Base-by-base conservation (phyloP, 2,888 invertebrate species). In the Drosophila peninsularis region DNA sequence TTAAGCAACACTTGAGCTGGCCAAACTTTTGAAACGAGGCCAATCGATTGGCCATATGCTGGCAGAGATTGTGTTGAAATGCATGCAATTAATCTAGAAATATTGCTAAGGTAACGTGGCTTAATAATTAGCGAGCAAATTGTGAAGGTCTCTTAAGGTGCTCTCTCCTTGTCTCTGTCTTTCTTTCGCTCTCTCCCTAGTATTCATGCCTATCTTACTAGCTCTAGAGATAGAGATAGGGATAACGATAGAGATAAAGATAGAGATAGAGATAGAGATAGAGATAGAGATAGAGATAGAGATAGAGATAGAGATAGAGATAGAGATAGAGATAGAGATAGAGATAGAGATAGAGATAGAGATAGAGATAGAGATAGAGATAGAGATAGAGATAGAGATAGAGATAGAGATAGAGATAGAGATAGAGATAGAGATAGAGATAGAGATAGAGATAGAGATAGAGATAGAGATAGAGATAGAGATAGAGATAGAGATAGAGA, bases 1-100 rank as follows among this genome's bases (percentile, higher is more conserved):
- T 53, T 53, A 13, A 11, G 24, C 53, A 53, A 53, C 39, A 17
- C 24, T 39, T 41, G 14, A 39, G 27, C 17, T 53, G 4, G 19
- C 39, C 17, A 19, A 30, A 30, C 13, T 30, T 19, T 19, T 30
- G 5, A 41, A 30, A 19, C 7, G 9, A 14, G 53, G 37, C 30
- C 30, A 39, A 39, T 27, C 30, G 17, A 21, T 53, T 24, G 53
- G 17, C 24, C 24, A 52, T 52, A 11, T 24, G 5, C n/a, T 37
- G 24, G 21, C 32, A 21, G 13, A 21, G 42, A 21, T 42, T 42
- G 42, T 5, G 11, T 13, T 0, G 4, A 24, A 44, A 21, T 32
- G n/a, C 5, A 24, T 42, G 11, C 9, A 19, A 21, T 39, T 41
- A 37, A 24, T 39, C 37, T 13, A 5, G 9, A 21, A 34, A 34